Conservation (phyloP, 2,113 vertebrate genomes). For the Percina caprodes region DNA sequence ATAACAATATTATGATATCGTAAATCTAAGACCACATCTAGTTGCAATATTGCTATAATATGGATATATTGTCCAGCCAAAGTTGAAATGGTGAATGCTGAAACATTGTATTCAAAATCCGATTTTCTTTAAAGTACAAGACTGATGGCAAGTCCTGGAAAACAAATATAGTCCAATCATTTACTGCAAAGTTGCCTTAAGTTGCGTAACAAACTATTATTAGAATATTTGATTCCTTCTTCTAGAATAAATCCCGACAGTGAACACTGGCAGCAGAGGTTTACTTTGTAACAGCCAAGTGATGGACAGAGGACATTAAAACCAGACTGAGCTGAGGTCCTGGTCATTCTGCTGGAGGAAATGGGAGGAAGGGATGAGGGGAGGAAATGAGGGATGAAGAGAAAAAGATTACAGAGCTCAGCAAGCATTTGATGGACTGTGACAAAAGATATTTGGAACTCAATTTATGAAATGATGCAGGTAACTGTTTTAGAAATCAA, state of each 20-base stretch:
- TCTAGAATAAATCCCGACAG: not conserved
- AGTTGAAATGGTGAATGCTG: slow-evolving; percentile 13
- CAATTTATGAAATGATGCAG: slow-evolving; percentile 5
- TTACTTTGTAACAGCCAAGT: not conserved
- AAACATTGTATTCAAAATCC: slow-evolving; percentile 16
- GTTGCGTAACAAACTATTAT: not conserved
- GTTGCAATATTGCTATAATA: too few relatives aligned
- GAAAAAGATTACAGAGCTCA: slow-evolving; percentile 27
- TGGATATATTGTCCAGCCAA: too few relatives aligned
- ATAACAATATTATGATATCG: too few relatives aligned
- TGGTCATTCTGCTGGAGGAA: not conserved
- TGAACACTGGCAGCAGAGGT: not conserved
- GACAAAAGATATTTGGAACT: not conserved
- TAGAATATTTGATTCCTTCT: not conserved
- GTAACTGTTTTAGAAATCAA: not conserved
- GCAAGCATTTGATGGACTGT: not conserved
- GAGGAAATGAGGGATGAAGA: slow-evolving; percentile 19
- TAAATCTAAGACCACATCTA: too few relatives aligned
- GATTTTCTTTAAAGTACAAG: not conserved
- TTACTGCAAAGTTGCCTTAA: not conserved
- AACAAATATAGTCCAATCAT: not conserved
- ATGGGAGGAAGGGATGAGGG: not conserved
- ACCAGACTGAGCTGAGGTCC: not conserved
- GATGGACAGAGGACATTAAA: not conserved
- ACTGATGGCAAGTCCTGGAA: not conserved